A percentile compares a stretch with the other conserved stretches of the same genome.
phyloP scores from a whole-genome alignment of 2,888 invertebrate genomes.

The Pseudoips prasinana region DNA sequence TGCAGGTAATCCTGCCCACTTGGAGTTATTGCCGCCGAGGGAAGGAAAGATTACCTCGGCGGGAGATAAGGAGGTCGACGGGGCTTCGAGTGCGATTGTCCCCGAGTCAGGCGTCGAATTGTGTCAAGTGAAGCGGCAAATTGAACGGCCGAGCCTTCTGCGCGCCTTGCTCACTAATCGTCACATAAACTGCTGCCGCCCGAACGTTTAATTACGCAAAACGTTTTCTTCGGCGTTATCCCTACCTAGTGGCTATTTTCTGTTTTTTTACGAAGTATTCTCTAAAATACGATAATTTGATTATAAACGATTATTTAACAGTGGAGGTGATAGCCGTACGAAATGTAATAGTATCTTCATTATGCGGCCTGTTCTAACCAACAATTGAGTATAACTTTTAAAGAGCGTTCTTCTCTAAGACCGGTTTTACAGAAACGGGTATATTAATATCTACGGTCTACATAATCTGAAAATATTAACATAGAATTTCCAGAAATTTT shows the following conservation, averaged over 20 bases:
- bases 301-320: no score
- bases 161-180: slow-evolving; percentile 76
- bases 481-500: no score
- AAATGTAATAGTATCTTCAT: no score
- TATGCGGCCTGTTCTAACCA: no score
- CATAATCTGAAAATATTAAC: no score
- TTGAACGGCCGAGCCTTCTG: slow-evolving; percentile 81
- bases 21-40: slow-evolving; percentile 81
- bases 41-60: slow-evolving; percentile 82
- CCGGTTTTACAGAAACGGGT: no score
- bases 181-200: slow-evolving; percentile 75
- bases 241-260: slow-evolving; percentile 20
- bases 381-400: no score
- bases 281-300: no score
- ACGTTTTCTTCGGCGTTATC: slow-evolving; percentile 53
- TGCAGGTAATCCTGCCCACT: slow-evolving; percentile 82
- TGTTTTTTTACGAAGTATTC: slow-evolving; percentile 3
- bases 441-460: no score
- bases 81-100: slow-evolving; percentile 81
- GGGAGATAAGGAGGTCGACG: slow-evolving; percentile 82
- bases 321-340: slow-evolving; percentile 9
- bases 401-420: no score
- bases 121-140: slow-evolving; percentile 82
- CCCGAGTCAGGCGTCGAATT: slow-evolving; percentile 82
- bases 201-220: slow-evolving; percentile 74